Evolutionary conservation across 2,888 invertebrate species (phyloP), one percentile per base, ranked within the genome.

Genomic region (Hedychridium roseum): DNA sequence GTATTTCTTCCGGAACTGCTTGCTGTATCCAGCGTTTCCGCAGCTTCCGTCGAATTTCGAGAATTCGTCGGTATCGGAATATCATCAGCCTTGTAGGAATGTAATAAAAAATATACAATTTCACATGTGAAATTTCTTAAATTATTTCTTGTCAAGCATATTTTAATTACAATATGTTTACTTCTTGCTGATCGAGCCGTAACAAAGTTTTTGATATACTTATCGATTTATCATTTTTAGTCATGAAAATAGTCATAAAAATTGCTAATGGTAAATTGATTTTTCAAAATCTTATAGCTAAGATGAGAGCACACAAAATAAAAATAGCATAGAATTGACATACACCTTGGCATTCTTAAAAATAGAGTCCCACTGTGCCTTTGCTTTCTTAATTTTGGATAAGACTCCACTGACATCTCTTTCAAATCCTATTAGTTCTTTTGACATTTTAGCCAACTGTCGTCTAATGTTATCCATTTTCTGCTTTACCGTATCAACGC

Each of bases 291-390:
- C 15, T 16, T 23, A 32, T 7, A 30, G 20, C 9, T 32, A n/a
- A n/a, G 1, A 42, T 26, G 1, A 18, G n/a, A 1, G 3, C 20
- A 26, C 20, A 32, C 15, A 51, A 41, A 30, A 6, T 26, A 31
- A 4, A 5, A 32, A 18, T 12, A 21, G 3, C n/a, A n/a, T n/a
- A 40, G 54, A 54, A 34, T 23, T 6, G 23, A 17, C 17, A 15
- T 17, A 1, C n/a, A 92, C 93, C 87, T 96, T 97, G 82, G 95
- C 94, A 76, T 92, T 90, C 60, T 92, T 86, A 26, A 97, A 82
- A 43, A 95, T 86, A 64, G 90, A 90, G 79, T 95, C 94, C 1
- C 94, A 81, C 68, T 96, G 93, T 71, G 89, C 89, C 72, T 87
- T 88, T 70, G 88, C 89, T 76, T 90, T 89, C 79, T 95, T 94